A percentile compares a stretch with the other conserved stretches of the same genome.
Conservation (phyloP, 2,888 invertebrate species). For the Pelosia muscerda region DNA sequence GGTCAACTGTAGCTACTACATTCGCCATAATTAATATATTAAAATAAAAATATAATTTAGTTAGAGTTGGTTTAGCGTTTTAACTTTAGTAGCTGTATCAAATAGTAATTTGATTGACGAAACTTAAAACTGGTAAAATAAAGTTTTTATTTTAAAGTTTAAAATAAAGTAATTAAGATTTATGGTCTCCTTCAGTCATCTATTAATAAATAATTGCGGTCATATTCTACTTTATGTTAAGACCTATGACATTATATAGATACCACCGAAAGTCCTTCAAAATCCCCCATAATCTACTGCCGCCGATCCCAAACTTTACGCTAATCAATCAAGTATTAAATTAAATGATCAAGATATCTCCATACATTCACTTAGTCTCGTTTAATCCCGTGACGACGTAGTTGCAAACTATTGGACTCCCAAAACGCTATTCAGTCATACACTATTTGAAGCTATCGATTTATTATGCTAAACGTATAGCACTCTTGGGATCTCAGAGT, state of each 20-base stretch:
- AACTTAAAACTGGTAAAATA: too few species aligned
- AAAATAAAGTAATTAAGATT: too few species aligned
- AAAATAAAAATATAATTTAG: too few species aligned
- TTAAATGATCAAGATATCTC: conserved; percentile 33
- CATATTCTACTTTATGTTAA: neutral
- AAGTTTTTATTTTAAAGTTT: too few species aligned
- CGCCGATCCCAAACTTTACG: conserved; percentile 11
- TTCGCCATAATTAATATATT: too few species aligned
- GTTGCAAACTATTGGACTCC: conserved; percentile 48
- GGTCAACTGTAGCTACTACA: neutral
- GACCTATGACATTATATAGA: neutral
- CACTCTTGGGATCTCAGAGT: conserved; percentile 36
- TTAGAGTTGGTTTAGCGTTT: too few species aligned
- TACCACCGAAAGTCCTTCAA: conserved; percentile 5
- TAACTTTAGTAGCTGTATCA: too few species aligned
- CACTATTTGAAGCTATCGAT: conserved; percentile 40
- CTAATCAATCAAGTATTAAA: conserved; percentile 46
- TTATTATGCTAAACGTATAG: conserved; percentile 51
- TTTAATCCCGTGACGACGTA: conserved; percentile 37
- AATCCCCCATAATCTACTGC: conserved; percentile 17
- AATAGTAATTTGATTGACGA: too few species aligned
- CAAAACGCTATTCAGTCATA: conserved; percentile 46
- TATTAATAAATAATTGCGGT: neutral
- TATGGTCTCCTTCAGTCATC: neutral
- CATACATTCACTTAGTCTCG: conserved; percentile 44